Evolutionary conservation across 2,797 vertebrate genomes (phyloP).

Genomic region (Potorous gilbertii): DNA sequence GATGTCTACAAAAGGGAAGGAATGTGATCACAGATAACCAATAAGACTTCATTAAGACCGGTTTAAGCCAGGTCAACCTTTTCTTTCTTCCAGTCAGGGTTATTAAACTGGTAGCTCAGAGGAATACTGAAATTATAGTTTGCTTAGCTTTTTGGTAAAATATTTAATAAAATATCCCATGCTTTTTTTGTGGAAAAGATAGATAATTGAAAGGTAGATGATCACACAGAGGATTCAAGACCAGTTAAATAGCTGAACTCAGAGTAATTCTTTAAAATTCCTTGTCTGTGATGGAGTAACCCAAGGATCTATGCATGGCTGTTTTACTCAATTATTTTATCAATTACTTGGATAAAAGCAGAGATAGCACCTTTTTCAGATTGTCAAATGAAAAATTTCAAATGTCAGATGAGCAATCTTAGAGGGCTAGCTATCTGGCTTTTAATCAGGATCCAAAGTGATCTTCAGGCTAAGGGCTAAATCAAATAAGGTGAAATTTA

Average conservation of each 20-base stretch:
- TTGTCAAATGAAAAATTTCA: too few relatives aligned
- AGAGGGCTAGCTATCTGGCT: too few relatives aligned
- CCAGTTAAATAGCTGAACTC: not conserved
- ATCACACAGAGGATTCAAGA: not conserved
- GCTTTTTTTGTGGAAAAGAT: not conserved
- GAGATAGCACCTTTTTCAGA: too few relatives aligned
- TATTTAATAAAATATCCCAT: not conserved
- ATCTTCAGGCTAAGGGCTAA: too few relatives aligned
- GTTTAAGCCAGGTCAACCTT: not conserved
- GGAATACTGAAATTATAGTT: not conserved
- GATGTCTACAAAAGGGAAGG: not conserved
- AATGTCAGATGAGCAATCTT: too few relatives aligned
- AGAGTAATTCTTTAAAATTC: not conserved
- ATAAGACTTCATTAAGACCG: not conserved
- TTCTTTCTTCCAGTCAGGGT: not conserved
- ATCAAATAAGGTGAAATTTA: too few relatives aligned
- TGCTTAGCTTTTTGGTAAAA: not conserved
- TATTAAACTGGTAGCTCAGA: not conserved
- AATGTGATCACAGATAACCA: not conserved
- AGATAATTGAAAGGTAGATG: not conserved
- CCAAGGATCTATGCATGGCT: too few relatives aligned
- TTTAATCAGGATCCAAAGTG: too few relatives aligned
- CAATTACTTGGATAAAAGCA: too few relatives aligned
- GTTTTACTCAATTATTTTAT: too few relatives aligned
- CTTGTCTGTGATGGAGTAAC: not conserved